Evolutionary conservation across 1,140 invertebrate species (phyloP).

Genomic region (Venturia canescens): DNA sequence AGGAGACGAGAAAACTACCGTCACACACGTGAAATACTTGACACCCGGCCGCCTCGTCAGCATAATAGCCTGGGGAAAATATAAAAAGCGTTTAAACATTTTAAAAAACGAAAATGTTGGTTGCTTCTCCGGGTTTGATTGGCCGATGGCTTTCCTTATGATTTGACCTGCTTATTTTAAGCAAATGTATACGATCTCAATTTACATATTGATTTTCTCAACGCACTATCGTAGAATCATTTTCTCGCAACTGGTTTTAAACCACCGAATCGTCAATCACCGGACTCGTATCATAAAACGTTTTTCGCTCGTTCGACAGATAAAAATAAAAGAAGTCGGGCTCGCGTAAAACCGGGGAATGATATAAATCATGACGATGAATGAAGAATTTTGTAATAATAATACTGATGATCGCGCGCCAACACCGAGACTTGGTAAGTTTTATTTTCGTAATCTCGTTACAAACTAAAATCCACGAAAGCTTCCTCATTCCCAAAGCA

Average conservation of each 20-base stretch:
- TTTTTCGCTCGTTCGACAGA: too few species aligned
- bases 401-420: not conserved
- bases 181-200: too few species aligned
- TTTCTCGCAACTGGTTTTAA: too few species aligned
- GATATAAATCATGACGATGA: not conserved
- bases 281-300: too few species aligned
- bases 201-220: too few species aligned
- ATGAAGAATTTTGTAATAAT: not conserved
- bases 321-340: not conserved
- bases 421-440: not conserved
- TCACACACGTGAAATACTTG: constrained; percentile 79
- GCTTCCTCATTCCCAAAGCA: constrained; percentile 27
- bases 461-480: constrained; percentile 4
- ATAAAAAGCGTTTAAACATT: constrained; percentile 24
- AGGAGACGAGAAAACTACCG: constrained; percentile 72
- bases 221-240: too few species aligned
- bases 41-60: constrained; percentile 74
- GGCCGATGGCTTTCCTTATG: too few species aligned
- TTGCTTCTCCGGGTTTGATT: too few species aligned
- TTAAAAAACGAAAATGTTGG: not conserved
- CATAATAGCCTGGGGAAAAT: constrained; percentile 72
- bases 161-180: too few species aligned
- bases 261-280: too few species aligned
- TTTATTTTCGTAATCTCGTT: constrained; percentile 11
- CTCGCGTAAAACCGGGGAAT: not conserved